These are phyloP conservation scores for Lathronympha strigana DNA, from an alignment of 2,888 invertebrate species.

Conservation along the genomic window DNA sequence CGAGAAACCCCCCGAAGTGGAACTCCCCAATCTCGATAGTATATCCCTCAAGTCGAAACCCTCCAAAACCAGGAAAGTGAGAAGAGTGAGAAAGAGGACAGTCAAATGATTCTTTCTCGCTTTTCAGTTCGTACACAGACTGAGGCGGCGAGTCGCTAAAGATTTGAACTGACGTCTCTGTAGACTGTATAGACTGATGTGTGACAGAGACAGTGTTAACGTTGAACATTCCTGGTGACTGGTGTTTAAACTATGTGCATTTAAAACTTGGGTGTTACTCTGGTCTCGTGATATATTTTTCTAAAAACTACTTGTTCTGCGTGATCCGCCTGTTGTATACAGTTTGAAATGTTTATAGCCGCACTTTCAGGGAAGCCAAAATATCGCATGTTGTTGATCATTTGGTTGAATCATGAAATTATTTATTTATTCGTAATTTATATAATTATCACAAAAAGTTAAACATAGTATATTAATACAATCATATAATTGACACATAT, in stretches of 20 bases:
- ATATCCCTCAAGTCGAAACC: conserved; percentile 69
- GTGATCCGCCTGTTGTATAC: conserved; percentile 13
- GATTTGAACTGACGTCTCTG: conserved; percentile 19
- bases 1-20: conserved; percentile 55
- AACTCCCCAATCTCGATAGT: conserved; percentile 70
- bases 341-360: neutral
- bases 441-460: too few relatives aligned
- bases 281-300: conserved; percentile 59
- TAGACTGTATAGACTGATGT: conserved; percentile 6
- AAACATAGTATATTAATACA: too few relatives aligned
- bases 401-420: too few relatives aligned
- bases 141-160: conserved; percentile 58
- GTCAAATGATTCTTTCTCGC: conserved; percentile 80
- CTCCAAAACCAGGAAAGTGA: conserved; percentile 66
- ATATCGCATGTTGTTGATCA: too few relatives aligned
- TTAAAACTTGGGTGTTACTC: conserved; percentile 55
- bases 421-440: too few relatives aligned
- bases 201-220: conserved; percentile 55
- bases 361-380: neutral
- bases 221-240: conserved; percentile 68
- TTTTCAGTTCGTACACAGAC: conserved; percentile 74
- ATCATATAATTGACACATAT: neutral
- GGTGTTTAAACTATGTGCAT: conserved; percentile 68
- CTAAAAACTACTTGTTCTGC: conserved; percentile 49
- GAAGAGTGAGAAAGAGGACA: conserved; percentile 69